Evolutionary conservation across 2,888 invertebrate species (phyloP), one percentile per base, ranked within the genome.

Genomic region (Philonicus albiceps): DNA sequence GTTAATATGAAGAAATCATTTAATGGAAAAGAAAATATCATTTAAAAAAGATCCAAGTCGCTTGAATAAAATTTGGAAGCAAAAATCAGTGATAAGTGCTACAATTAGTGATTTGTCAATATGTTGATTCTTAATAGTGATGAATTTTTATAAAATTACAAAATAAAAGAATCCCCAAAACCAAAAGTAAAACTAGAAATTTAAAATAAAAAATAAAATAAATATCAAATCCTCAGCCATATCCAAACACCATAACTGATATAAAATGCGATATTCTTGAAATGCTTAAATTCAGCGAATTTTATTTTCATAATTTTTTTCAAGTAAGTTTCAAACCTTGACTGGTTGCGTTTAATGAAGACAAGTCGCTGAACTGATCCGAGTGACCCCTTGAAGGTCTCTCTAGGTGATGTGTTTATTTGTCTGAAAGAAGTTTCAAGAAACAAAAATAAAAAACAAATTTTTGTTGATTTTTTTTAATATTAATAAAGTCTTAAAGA

Each of bases 321-420:
- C 72, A 85, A 75, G 40, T 49, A 84, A 87, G 81, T 86, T 49
- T 87, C 88, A 88, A 88, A 88, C 88, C 88, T 88, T 88, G 88
- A 86, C 83, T 88, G 88, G 87, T 87, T 88, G 88, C 86, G 83
- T 88, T 88, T 88, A 76, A 88, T 87, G 83, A 86, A 85, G 88
- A 88, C 87, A 80, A 87, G 87, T 81, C 88, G 88, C 49, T 87
- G 87, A 85, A 86, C 88, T 83, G 88, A 84, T 87, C 88, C 88
- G 86, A 88, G 87, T 83, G 86, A 86, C 86, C 86, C 83, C 81
- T 86, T 86, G 86, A 86, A 86, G 86, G 86, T 86, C 86, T 86
- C 86, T 83, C 75, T 83, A 43, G 86, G 49, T 86, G 88, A 55
- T 74, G 88, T 86, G 84, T 87, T 88, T 86, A 87, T 49, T 75